Evolutionary conservation across 2,797 vertebrate genomes (phyloP).

Genomic region (Geotrypetes seraphini): DNA sequence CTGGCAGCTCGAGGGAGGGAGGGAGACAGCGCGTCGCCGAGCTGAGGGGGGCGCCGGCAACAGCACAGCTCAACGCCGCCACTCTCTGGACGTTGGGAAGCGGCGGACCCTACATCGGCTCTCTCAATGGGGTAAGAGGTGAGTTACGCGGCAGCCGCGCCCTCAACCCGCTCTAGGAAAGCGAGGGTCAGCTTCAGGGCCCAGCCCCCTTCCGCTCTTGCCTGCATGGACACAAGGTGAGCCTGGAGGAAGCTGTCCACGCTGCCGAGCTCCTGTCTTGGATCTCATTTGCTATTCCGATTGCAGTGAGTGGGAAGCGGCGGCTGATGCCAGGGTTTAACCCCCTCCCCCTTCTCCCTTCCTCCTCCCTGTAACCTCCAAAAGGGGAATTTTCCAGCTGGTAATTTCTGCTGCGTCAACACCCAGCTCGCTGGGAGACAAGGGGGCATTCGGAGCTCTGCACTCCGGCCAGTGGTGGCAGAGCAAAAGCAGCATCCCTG

Average conservation of each 20-base stretch:
- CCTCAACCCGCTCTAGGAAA: not conserved
- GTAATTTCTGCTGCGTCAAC: constrained; percentile 93
- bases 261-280: no score
- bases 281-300: no score
- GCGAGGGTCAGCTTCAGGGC: not conserved
- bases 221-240: not conserved
- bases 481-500: constrained; percentile 30
- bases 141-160: not conserved
- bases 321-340: constrained; percentile 46
- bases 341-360: constrained; percentile 18
- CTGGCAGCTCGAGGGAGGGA: not conserved
- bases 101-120: not conserved
- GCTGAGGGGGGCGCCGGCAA: not conserved
- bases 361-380: constrained; percentile 61
- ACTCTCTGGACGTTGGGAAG: not conserved
- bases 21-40: not conserved
- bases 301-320: not conserved
- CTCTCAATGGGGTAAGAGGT: not conserved
- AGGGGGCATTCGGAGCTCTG: constrained; percentile 50
- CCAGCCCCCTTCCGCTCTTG: not conserved
- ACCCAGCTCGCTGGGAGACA: constrained; percentile 63
- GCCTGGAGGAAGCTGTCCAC: no score
- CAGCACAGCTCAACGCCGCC: not conserved
- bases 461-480: no score
- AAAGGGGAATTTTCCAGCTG: constrained; percentile 86